A percentile compares a stretch with the other conserved stretches of the same genome.
Conservation (phyloP, 37 sponge, comb jelly and placozoan species). For the Corticium candelabrum region DNA sequence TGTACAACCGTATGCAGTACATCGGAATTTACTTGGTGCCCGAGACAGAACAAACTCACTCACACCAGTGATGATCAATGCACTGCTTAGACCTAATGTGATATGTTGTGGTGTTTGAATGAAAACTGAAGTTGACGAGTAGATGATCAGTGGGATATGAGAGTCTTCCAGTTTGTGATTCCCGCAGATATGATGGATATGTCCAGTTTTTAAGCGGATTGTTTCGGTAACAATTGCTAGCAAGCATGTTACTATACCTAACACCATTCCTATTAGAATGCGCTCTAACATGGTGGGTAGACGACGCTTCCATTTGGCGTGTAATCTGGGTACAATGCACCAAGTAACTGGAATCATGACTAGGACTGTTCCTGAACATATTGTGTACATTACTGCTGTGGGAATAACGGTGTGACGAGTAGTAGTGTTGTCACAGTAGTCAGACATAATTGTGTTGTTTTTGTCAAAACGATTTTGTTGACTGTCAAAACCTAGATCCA, state of each 20-base stretch:
- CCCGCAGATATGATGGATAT: not conserved
- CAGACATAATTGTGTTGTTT: not conserved
- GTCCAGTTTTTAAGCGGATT: not conserved
- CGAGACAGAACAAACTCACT: not conserved
- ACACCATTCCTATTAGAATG: not conserved
- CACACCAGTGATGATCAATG: not conserved
- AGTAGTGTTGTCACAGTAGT: too few relatives aligned
- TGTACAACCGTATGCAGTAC: not conserved
- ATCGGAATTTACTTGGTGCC: not conserved
- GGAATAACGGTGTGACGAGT: not conserved
- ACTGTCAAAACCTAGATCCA: not conserved
- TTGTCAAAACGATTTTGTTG: not conserved
- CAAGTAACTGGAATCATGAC: not conserved
- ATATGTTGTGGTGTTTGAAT: not conserved
- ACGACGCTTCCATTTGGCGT: not conserved
- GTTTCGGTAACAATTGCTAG: not conserved
- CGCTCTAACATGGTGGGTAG: not conserved
- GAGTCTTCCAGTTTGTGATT: not conserved
- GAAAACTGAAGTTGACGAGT: not conserved
- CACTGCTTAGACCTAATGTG: not conserved
- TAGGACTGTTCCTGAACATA: not conserved
- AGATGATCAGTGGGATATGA: not conserved
- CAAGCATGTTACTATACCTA: not conserved
- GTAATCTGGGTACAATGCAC: not conserved
- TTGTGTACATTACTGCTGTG: not conserved